Conservation (phyloP, 1,140 invertebrate genomes). For the Listronotus oregonensis region DNA sequence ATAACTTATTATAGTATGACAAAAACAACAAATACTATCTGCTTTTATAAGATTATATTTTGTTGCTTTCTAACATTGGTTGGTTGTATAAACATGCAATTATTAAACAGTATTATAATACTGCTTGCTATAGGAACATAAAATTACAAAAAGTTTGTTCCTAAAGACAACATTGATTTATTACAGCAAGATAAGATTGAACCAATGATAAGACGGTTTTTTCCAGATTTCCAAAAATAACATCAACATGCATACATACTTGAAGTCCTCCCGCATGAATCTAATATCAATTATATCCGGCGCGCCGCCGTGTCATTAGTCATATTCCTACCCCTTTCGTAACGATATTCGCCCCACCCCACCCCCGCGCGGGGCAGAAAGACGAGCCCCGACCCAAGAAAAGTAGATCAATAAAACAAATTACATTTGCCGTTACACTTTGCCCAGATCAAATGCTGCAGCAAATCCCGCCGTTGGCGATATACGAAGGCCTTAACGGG, state of each 20-base stretch:
- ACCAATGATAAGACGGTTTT: too few species aligned
- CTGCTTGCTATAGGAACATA: too few species aligned
- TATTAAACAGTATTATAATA: too few species aligned
- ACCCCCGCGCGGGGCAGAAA: slow-evolving; percentile 31
- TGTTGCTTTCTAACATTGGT: too few species aligned
- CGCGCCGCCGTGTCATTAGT: slow-evolving; percentile 25
- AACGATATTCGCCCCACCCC: background rate
- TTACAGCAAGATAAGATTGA: too few species aligned
- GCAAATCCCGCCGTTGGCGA: slow-evolving; percentile 32
- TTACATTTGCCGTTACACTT: slow-evolving; percentile 53
- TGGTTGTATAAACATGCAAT: too few species aligned
- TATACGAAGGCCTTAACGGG: slow-evolving; percentile 23
- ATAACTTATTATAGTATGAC: too few species aligned
- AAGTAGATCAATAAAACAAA: slow-evolving; percentile 58
- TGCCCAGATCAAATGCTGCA: slow-evolving; percentile 46
- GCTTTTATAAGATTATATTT: too few species aligned
- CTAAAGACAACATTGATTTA: too few species aligned
- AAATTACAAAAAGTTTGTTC: too few species aligned
- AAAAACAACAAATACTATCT: too few species aligned
- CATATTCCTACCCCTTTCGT: slow-evolving; percentile 32
- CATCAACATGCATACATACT: background rate
- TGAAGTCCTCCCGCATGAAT: slow-evolving; percentile 6
- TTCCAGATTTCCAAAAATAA: background rate
- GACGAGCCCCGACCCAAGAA: slow-evolving; percentile 45
- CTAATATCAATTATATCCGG: slow-evolving; percentile 14